A percentile compares a stretch with the other conserved stretches of the same genome.
Evolutionary conservation across 2,113 vertebrate genomes (phyloP).

Genomic region (Tympanuchus pallidicinctus): DNA sequence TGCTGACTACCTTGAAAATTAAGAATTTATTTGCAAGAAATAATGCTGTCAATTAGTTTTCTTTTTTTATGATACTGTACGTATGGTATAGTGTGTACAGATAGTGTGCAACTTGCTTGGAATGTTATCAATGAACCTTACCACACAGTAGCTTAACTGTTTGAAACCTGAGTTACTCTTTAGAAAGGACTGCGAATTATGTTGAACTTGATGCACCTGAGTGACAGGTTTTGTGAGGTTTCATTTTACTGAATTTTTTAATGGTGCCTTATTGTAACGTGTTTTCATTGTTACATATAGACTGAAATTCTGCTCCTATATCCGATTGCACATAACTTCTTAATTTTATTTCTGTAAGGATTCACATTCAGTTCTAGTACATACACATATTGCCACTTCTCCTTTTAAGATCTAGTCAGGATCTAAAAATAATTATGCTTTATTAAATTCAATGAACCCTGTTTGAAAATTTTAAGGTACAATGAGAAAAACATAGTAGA

Average conservation of each 20-base stretch:
- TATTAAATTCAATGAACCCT: background rate
- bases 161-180: background rate
- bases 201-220: background rate
- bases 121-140: background rate
- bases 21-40: background rate
- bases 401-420: background rate
- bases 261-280: background rate
- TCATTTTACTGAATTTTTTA: conserved; percentile 8
- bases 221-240: background rate
- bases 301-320: background rate
- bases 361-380: background rate
- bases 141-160: background rate
- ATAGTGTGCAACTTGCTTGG: background rate
- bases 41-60: background rate
- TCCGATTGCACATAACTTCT: background rate
- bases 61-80: background rate
- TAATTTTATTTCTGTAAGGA: background rate
- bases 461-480: background rate
- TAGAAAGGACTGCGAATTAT: background rate
- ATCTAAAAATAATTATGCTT: background rate
- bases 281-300: background rate
- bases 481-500: background rate
- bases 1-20: background rate
- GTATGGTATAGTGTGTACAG: background rate
- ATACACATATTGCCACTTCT: background rate